Conservation (phyloP, 2,113 vertebrate species). For the Menidia beryllina region DNA sequence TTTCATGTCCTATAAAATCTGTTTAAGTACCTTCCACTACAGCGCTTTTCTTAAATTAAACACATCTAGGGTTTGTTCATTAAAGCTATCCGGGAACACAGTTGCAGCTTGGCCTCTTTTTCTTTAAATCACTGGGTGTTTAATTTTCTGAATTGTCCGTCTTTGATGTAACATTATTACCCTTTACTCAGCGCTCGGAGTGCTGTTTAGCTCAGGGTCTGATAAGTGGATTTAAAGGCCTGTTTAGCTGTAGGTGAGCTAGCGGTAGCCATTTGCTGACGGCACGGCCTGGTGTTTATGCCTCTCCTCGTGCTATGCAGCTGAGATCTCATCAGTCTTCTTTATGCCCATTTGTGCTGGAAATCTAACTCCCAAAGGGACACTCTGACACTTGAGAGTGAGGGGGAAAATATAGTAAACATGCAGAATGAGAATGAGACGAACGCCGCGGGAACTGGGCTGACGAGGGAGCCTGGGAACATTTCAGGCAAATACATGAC, state of each 20-base stretch:
- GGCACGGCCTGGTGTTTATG: slow-evolving; percentile 41
- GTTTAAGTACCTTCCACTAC: background rate
- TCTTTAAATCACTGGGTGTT: background rate
- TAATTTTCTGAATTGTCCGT: background rate
- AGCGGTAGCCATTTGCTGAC: slow-evolving; percentile 46
- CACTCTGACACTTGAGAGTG: slow-evolving; percentile 25
- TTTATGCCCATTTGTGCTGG: slow-evolving; percentile 71
- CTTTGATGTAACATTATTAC: slow-evolving; percentile 15
- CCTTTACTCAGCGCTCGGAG: slow-evolving; percentile 9
- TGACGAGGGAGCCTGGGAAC: slow-evolving; percentile 47
- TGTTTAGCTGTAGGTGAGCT: slow-evolving; percentile 48
- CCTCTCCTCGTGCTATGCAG: slow-evolving; percentile 26
- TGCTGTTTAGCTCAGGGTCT: slow-evolving; percentile 31
- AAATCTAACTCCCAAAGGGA: slow-evolving; percentile 49
- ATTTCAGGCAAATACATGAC: slow-evolving; percentile 62
- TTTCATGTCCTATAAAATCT: background rate
- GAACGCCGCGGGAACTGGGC: slow-evolving; percentile 34
- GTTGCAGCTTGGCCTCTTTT: background rate
- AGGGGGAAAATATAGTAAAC: slow-evolving; percentile 38
- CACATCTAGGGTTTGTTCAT: slow-evolving; percentile 16
- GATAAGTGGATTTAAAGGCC: slow-evolving; percentile 40
- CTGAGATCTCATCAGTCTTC: slow-evolving; percentile 61
- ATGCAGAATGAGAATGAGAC: slow-evolving; percentile 38
- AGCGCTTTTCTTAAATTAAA: slow-evolving; percentile 8
- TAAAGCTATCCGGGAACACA: background rate